Evolutionary conservation across 2,113 vertebrate species (phyloP).

Genomic region (Xiphophorus maculatus): DNA sequence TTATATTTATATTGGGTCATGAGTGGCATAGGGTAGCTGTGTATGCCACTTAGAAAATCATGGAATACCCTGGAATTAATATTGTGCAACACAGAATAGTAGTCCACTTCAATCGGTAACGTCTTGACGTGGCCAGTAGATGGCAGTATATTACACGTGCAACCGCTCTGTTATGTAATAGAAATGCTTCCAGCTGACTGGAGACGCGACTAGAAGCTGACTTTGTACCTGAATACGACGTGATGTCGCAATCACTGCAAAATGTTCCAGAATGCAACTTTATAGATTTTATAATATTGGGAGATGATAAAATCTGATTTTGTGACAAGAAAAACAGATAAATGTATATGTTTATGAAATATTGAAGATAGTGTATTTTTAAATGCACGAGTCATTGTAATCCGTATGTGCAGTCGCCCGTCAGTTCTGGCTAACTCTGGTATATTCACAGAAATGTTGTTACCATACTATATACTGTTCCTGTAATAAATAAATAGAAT

Average conservation of each 20-base stretch:
- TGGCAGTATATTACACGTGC: constrained; percentile 44
- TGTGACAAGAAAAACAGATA: background rate
- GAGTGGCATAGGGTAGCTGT: background rate
- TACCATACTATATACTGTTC: too few relatives aligned
- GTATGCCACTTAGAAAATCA: background rate
- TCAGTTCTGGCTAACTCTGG: too few relatives aligned
- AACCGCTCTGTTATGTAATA: constrained; percentile 47
- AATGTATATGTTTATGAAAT: background rate
- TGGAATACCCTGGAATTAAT: background rate
- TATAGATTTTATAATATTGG: background rate
- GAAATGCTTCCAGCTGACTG: constrained; percentile 21
- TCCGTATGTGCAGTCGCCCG: background rate
- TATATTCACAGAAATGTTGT: too few relatives aligned
- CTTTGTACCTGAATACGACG: constrained; percentile 7
- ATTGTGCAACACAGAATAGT: constrained; percentile 3
- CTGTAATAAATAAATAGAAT: too few relatives aligned
- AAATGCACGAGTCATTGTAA: background rate
- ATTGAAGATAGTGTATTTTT: background rate
- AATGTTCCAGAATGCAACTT: background rate
- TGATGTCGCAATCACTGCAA: constrained; percentile 44
- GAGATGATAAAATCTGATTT: background rate
- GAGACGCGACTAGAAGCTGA: constrained; percentile 45
- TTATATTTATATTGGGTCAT: background rate
- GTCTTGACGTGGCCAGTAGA: constrained; percentile 41
- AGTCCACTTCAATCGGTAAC: background rate